phyloP scores from a whole-genome alignment of 2,113 vertebrate genomes.

The Clarias magur region DNA sequence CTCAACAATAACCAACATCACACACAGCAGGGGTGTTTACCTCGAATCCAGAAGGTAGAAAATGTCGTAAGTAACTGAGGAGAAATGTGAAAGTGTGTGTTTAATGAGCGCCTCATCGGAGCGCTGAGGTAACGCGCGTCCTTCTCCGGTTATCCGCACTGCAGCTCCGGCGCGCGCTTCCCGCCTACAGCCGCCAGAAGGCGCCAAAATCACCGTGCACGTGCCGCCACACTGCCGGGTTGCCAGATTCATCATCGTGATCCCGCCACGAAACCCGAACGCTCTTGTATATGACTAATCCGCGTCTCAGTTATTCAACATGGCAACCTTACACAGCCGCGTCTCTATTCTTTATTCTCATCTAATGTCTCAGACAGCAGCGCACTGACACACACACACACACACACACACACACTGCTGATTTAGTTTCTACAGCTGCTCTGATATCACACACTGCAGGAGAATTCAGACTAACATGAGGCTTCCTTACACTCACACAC shows the following conservation, averaged over 20 bases:
- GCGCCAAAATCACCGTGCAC: slow-evolving; percentile 19
- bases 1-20: not conserved
- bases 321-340: not conserved
- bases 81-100: not conserved
- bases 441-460: not conserved
- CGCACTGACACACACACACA: not conserved
- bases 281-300: not conserved
- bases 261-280: too few relatives aligned
- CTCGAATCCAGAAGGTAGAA: not conserved
- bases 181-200: slow-evolving; percentile 41
- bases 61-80: not conserved
- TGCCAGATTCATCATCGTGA: not conserved
- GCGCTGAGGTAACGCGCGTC: slow-evolving; percentile 5
- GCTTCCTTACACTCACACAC: not conserved
- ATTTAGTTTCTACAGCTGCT: not conserved
- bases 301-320: not conserved
- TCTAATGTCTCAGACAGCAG: not conserved
- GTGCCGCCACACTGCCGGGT: not conserved
- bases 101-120: not conserved
- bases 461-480: too few relatives aligned
- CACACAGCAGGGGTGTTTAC: not conserved
- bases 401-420: not conserved
- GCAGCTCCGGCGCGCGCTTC: slow-evolving; percentile 61
- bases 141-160: slow-evolving; percentile 74
- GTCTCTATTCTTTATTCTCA: not conserved